Percentiles rank a stretch among this genome's conserved stretches.
Evolutionary conservation across 2,888 invertebrate species (phyloP).

Genomic region (Morpho helenor): DNA sequence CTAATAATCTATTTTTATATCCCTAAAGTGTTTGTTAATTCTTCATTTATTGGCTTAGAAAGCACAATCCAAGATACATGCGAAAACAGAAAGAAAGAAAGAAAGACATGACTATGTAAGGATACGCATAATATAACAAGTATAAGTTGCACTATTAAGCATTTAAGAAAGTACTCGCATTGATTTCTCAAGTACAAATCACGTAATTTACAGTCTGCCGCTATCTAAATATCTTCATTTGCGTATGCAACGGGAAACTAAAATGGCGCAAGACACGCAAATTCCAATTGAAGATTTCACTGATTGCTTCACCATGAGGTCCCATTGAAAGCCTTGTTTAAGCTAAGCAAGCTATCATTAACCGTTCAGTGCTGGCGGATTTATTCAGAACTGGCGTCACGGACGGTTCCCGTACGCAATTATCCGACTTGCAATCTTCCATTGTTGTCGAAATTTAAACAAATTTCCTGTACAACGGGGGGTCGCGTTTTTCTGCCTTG

Average conservation of each 20-base stretch:
- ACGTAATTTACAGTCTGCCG: constrained; percentile 18
- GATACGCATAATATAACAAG: background rate
- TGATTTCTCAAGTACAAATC: constrained; percentile 22
- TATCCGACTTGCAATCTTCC: constrained; percentile 71
- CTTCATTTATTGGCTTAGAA: no score
- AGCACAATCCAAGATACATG: no score
- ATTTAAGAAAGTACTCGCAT: constrained; percentile 7
- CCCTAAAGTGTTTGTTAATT: no score
- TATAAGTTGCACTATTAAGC: background rate
- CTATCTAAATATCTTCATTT: constrained; percentile 39
- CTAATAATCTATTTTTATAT: no score
- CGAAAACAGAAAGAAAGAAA: no score
- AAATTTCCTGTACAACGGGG: constrained; percentile 74
- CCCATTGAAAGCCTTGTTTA: constrained; percentile 57
- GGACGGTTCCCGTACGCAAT: constrained; percentile 66
- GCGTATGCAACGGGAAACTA: constrained; percentile 28
- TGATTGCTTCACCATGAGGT: constrained; percentile 53
- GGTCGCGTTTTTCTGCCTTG: constrained; percentile 74
- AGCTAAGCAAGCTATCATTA: constrained; percentile 66
- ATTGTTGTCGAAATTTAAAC: constrained; percentile 79
- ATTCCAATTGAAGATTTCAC: constrained; percentile 57
- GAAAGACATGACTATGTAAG: background rate
- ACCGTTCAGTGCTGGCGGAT: constrained; percentile 65
- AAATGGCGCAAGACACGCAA: constrained; percentile 51
- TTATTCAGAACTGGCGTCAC: constrained; percentile 62